A percentile compares a stretch with the other conserved stretches of the same genome.
Conservation (phyloP, 2,888 invertebrate genomes). For the Corbicula japonica region DNA sequence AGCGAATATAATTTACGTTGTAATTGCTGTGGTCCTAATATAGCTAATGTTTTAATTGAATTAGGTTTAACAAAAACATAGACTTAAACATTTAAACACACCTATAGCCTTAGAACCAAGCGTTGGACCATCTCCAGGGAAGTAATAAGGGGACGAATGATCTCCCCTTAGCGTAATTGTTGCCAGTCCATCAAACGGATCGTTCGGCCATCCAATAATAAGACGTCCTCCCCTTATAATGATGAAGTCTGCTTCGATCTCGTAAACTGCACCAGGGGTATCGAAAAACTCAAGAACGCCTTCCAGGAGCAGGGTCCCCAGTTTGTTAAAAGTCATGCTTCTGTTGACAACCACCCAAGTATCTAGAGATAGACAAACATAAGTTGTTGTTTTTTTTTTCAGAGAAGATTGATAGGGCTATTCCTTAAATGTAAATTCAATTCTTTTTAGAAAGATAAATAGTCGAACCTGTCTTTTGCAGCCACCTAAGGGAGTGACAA, state of each 20-base stretch:
- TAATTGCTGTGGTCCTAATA: too few species aligned
- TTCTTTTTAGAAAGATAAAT: too few species aligned
- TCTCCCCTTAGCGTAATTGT: slow-evolving; percentile 61
- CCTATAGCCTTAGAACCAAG: slow-evolving; percentile 72
- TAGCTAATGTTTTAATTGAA: too few species aligned
- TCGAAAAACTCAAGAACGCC: slow-evolving; percentile 75
- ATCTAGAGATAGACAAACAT: slow-evolving; percentile 57
- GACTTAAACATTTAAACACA: too few species aligned
- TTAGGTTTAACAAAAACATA: too few species aligned
- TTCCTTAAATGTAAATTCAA: too few species aligned
- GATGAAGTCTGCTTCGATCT: slow-evolving; percentile 51
- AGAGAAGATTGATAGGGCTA: too few species aligned
- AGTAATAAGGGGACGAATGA: slow-evolving; percentile 44
- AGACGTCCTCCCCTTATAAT: slow-evolving; percentile 72
- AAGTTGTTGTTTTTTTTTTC: too few species aligned
- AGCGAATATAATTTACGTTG: too few species aligned
- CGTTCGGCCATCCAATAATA: slow-evolving; percentile 68
- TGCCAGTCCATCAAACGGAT: slow-evolving; percentile 58
- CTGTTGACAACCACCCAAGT: slow-evolving; percentile 74
- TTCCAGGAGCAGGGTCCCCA: slow-evolving; percentile 74
- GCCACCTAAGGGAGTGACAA: too few species aligned
- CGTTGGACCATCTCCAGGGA: slow-evolving; percentile 46
- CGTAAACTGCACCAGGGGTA: slow-evolving; percentile 27
- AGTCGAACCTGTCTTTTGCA: too few species aligned
- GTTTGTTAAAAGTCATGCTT: slow-evolving; percentile 63